A percentile compares a stretch with the other conserved stretches of the same genome.
phyloP scores from a whole-genome alignment of 2,113 vertebrate species.

The Phodopus roborovskii region DNA sequence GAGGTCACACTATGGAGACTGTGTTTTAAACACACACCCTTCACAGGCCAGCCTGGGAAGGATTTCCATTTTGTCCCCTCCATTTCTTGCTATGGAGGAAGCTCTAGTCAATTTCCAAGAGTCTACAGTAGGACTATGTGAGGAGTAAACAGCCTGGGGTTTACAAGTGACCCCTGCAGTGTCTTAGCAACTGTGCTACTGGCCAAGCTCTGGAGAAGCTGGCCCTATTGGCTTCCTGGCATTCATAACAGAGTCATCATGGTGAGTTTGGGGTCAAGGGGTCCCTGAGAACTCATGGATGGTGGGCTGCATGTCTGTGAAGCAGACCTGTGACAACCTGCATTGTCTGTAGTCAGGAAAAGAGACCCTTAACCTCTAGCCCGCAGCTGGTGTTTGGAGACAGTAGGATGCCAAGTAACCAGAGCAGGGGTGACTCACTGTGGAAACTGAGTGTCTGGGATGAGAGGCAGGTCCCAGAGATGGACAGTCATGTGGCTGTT shows the following conservation, averaged over 20 bases:
- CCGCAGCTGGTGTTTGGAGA: not conserved
- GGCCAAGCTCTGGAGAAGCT: not conserved
- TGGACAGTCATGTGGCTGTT: not conserved
- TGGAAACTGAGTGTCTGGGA: not conserved
- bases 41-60: not conserved
- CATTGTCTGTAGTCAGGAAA: not conserved
- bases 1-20: not conserved
- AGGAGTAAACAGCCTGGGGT: not conserved
- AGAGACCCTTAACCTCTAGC: not conserved
- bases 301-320: not conserved
- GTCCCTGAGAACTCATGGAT: not conserved
- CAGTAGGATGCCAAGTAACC: not conserved
- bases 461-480: not conserved
- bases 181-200: not conserved
- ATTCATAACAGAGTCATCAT: accelerated
- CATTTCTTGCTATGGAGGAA: not conserved
- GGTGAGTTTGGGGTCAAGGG: not conserved
- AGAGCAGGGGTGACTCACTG: not conserved
- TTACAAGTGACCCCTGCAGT: not conserved
- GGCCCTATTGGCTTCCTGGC: accelerated
- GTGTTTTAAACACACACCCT: accelerated
- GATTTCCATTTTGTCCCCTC: not conserved
- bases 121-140: not conserved
- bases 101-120: not conserved
- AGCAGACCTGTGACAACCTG: not conserved